phyloP scores from a whole-genome alignment of 1,140 invertebrate species.

The Octopus bimaculoides region DNA sequence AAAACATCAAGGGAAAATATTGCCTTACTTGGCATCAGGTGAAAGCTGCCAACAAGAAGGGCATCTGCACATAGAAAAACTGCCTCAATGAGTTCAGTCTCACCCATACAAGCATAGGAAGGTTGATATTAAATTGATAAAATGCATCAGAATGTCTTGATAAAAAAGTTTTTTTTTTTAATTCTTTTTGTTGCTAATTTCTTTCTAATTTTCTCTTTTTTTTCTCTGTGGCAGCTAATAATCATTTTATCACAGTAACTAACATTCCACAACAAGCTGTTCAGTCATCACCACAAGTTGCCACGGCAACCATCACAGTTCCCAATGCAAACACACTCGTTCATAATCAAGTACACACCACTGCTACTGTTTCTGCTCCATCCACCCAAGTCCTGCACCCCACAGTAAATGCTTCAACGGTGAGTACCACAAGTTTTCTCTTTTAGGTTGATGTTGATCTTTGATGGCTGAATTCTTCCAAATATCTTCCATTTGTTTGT shows the following conservation, averaged over 20 bases:
- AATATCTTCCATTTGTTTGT: too few relatives aligned
- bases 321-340: background rate
- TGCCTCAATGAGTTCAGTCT: too few relatives aligned
- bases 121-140: too few relatives aligned
- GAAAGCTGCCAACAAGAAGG: too few relatives aligned
- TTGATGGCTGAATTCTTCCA: too few relatives aligned
- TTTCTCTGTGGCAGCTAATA: conserved; percentile 26
- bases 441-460: too few relatives aligned
- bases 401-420: background rate
- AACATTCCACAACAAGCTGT: conserved; percentile 24
- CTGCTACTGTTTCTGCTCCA: background rate
- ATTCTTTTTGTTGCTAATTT: background rate
- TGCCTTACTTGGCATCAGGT: too few relatives aligned
- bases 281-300: conserved; percentile 8
- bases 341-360: conserved; percentile 6
- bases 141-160: background rate
- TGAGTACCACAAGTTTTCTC: background rate
- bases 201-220: background rate
- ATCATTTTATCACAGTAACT: conserved; percentile 35
- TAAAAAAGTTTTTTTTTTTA: background rate
- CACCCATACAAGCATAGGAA: too few relatives aligned
- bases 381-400: background rate
- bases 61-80: too few relatives aligned
- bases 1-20: too few relatives aligned
- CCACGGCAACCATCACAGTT: background rate